Conservation (phyloP, 2,888 invertebrate species). For the Thymelicus lineola region DNA sequence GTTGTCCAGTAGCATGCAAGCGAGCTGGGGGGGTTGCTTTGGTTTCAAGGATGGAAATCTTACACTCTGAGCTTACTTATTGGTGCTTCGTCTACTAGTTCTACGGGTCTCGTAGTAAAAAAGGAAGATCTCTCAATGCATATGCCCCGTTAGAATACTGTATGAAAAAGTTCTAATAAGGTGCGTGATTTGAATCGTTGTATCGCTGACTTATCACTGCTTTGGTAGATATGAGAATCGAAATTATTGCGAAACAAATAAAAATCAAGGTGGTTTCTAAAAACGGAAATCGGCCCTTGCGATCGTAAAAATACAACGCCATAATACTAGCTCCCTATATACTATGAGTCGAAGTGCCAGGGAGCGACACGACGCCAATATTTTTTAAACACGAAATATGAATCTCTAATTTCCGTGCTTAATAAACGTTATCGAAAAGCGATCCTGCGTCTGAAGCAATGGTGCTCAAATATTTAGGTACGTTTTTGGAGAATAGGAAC, state of each 20-base stretch:
- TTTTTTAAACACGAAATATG: conserved; percentile 46
- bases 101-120: no score
- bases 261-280: conserved; percentile 25
- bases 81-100: no score
- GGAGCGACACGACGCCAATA: conserved; percentile 35
- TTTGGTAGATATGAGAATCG: background rate
- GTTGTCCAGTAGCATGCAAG: no score
- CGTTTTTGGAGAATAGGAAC: no score
- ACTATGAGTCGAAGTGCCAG: conserved; percentile 27
- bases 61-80: no score
- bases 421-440: conserved; percentile 74
- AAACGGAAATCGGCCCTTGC: conserved; percentile 15
- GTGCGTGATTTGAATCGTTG: background rate
- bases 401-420: conserved; percentile 66
- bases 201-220: background rate
- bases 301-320: conserved; percentile 10
- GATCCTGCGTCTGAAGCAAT: conserved; percentile 48
- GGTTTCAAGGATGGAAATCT: no score
- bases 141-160: no score
- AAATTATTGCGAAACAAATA: conserved; percentile 19
- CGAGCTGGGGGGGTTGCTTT: no score
- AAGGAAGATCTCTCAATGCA: no score
- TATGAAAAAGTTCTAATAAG: background rate
- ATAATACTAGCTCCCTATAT: conserved; percentile 9
- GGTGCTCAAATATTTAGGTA: conserved; percentile 21